Evolutionary conservation across 2,888 invertebrate genomes (phyloP).

Genomic region (Conchocele bisecta): DNA sequence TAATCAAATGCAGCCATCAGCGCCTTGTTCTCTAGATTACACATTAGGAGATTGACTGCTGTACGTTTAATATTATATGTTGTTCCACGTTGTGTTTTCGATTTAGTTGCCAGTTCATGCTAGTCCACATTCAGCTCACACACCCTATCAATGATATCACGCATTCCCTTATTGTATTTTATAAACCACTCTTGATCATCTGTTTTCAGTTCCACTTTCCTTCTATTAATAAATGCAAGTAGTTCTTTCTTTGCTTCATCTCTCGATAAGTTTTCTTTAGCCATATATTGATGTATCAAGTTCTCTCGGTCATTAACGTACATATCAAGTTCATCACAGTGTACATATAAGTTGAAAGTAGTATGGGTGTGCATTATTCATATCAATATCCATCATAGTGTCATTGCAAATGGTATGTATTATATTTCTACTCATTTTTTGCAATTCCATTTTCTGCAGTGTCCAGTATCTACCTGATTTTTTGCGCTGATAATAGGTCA

Average conservation of each 20-base stretch:
- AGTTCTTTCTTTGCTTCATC: slow-evolving; percentile 2
- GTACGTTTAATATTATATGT: slow-evolving; percentile 4
- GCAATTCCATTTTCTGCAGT: too few species aligned
- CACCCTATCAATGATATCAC: slow-evolving; percentile 4
- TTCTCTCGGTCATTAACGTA: slow-evolving; percentile 5
- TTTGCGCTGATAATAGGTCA: too few species aligned
- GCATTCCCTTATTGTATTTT: slow-evolving; percentile 13
- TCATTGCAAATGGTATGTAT: too few species aligned
- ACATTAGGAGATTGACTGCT: slow-evolving; percentile 10
- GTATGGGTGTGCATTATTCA: too few species aligned
- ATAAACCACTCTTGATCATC: slow-evolving; percentile 2
- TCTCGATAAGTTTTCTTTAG: not conserved
- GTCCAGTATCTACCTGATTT: too few species aligned
- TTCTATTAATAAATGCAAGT: slow-evolving; percentile 11
- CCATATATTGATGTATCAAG: slow-evolving; percentile 3
- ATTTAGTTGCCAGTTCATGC: slow-evolving; percentile 3
- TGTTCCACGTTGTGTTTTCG: not conserved
- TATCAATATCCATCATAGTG: too few species aligned
- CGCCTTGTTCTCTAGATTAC: slow-evolving; percentile 20
- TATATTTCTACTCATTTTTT: too few species aligned
- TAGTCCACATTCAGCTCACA: slow-evolving; percentile 4
- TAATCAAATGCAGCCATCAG: slow-evolving; percentile 20
- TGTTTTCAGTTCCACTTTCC: not conserved
- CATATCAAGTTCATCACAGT: not conserved
- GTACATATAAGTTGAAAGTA: too few species aligned